Percentiles rank a stretch among this genome's conserved stretches.
phyloP scores from a whole-genome alignment of 2,797 vertebrate genomes.

The Cyprinella venusta region DNA sequence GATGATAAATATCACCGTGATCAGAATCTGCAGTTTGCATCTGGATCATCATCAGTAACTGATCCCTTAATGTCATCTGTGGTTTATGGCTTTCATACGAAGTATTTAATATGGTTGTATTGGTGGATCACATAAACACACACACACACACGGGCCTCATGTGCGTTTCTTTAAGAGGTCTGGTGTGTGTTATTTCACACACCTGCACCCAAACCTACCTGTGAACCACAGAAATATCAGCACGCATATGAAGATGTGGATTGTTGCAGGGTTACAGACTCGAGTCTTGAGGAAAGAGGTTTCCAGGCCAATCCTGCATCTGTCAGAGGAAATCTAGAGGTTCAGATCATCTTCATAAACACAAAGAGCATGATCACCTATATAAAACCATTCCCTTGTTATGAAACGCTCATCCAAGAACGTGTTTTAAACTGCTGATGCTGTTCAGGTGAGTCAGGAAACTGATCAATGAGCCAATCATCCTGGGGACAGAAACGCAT shows the following conservation, averaged over 20 bases:
- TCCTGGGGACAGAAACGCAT: background rate
- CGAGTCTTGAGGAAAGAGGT: background rate
- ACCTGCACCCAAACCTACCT: background rate
- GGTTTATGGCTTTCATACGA: background rate
- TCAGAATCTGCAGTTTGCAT: background rate
- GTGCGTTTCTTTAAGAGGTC: background rate
- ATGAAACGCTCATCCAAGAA: background rate
- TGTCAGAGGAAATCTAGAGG: background rate
- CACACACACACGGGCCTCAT: background rate
- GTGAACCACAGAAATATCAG: background rate
- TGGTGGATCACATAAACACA: background rate
- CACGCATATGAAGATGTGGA: background rate
- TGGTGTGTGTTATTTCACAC: background rate
- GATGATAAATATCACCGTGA: too few relatives aligned
- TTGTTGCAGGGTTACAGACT: background rate
- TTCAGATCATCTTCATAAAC: background rate
- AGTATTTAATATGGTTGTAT: background rate
- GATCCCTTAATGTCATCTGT: background rate
- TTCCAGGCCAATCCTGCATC: background rate
- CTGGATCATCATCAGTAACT: background rate
- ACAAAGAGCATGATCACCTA: background rate
- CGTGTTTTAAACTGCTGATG: background rate
- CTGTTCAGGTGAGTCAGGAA: constrained; percentile 6
- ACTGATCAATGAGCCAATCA: background rate
- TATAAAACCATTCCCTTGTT: background rate